Conservation (phyloP, 2,888 invertebrate genomes). For the Dynastes grantii region DNA sequence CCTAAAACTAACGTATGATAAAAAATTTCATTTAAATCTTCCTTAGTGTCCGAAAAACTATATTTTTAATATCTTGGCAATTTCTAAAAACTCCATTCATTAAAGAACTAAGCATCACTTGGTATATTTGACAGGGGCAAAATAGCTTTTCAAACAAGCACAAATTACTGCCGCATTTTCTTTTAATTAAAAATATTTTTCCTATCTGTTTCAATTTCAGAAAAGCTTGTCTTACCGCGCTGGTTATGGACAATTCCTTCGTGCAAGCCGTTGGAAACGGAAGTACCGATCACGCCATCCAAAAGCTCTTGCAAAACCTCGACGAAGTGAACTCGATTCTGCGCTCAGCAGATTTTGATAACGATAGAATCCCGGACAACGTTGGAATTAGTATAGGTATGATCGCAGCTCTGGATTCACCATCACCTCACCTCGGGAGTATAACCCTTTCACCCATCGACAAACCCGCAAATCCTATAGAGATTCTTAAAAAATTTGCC, state of each 20-base stretch:
- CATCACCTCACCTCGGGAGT: conserved; percentile 14
- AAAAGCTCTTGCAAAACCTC: conserved; percentile 71
- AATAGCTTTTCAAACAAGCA: too few relatives aligned
- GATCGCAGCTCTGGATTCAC: conserved; percentile 15
- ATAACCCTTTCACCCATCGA: conserved; percentile 35
- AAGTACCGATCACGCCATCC: conserved; percentile 70
- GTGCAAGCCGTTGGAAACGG: conserved; percentile 70
- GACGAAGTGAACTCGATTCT: conserved; percentile 74
- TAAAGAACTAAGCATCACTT: too few relatives aligned
- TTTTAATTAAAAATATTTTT: too few relatives aligned
- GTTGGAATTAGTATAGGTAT: conserved; percentile 73
- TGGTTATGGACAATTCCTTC: conserved; percentile 73
- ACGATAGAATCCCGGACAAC: conserved; percentile 73
- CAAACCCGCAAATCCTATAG: conserved; percentile 38
- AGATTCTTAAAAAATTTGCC: conserved; percentile 43
- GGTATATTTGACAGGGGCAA: too few relatives aligned
- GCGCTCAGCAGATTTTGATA: conserved; percentile 73
- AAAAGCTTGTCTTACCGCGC: conserved; percentile 70
- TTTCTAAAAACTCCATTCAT: too few relatives aligned
- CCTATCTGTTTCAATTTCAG: conserved; percentile 50
- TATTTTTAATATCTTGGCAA: too few relatives aligned
- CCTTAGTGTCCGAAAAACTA: too few relatives aligned
- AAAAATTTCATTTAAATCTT: too few relatives aligned
- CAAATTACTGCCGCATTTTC: too few relatives aligned
- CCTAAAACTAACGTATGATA: too few relatives aligned